Percentiles rank a stretch among this genome's conserved stretches.
These are phyloP conservation scores for Tinea pellionella DNA, from an alignment of 2,888 invertebrate species.

Conservation along the genomic window DNA sequence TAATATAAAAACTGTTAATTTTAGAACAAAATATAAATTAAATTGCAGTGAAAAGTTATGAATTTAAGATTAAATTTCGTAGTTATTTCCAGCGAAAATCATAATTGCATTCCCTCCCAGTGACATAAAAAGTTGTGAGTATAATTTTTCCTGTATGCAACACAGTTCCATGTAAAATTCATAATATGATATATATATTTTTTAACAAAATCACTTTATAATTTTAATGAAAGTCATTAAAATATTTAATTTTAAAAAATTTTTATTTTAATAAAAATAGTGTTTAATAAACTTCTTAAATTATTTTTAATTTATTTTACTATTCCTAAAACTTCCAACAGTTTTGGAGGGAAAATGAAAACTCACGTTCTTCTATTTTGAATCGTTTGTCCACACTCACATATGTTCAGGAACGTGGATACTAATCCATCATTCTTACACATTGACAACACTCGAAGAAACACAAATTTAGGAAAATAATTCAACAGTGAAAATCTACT, in stretches of 20 bases:
- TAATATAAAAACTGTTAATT: conserved; percentile 15
- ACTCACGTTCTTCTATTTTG: too few relatives aligned
- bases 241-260: background rate
- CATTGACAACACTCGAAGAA: too few relatives aligned
- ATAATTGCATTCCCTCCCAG: background rate
- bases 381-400: too few relatives aligned
- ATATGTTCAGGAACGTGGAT: too few relatives aligned
- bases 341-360: too few relatives aligned
- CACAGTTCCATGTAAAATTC: background rate
- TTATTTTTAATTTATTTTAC: too few relatives aligned
- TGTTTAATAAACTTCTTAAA: conserved; percentile 14
- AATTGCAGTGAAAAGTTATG: conserved; percentile 15
- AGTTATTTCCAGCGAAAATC: conserved; percentile 12
- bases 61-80: conserved; percentile 7
- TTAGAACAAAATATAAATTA: conserved; percentile 17
- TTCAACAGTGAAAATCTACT: too few relatives aligned
- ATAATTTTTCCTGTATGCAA: background rate
- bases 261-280: background rate
- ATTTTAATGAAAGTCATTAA: background rate
- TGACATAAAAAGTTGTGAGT: conserved; percentile 2
- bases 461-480: too few relatives aligned
- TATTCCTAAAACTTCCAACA: too few relatives aligned
- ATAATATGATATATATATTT: background rate
- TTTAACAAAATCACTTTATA: background rate
- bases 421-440: too few relatives aligned